Percentiles rank a stretch among this genome's conserved stretches.
phyloP scores from a whole-genome alignment of 2,797 vertebrate species.

The Chelonia mydas region DNA sequence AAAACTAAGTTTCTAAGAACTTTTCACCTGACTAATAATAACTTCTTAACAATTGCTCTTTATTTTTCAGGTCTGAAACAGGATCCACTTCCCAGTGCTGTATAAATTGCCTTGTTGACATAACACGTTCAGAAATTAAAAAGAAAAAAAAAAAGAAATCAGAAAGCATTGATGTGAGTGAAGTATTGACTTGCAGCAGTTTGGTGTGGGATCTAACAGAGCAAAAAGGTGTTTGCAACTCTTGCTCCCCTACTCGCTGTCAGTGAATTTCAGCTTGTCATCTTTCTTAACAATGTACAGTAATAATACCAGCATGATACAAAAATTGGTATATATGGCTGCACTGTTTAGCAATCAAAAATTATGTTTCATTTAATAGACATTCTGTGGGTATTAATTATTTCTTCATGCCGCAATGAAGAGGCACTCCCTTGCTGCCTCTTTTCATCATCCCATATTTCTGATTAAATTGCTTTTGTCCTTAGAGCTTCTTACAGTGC shows the following conservation, averaged over 20 bases:
- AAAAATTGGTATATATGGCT: neutral
- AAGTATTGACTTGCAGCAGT: neutral
- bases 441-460: conserved; percentile 40
- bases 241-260: neutral
- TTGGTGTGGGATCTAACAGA: conserved; percentile 15
- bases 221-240: neutral
- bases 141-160: neutral
- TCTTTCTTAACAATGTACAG: neutral
- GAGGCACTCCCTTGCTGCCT: conserved; percentile 25
- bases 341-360: conserved; percentile 26
- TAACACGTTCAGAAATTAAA: neutral
- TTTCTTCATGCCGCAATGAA: conserved; percentile 35
- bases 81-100: neutral
- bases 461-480: conserved; percentile 40
- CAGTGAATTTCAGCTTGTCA: conserved; percentile 18
- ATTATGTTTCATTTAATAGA: conserved; percentile 33
- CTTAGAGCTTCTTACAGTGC: conserved; percentile 6
- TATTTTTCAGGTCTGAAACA: neutral
- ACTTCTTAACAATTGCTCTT: neutral
- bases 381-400: conserved; percentile 38
- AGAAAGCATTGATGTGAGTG: neutral
- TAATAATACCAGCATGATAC: neutral
- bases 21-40: neutral
- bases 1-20: neutral
- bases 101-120: neutral